Percentiles rank a stretch among this genome's conserved stretches.
Evolutionary conservation across 2,113 vertebrate genomes (phyloP).

Genomic region (Alaudala cheleensis): DNA sequence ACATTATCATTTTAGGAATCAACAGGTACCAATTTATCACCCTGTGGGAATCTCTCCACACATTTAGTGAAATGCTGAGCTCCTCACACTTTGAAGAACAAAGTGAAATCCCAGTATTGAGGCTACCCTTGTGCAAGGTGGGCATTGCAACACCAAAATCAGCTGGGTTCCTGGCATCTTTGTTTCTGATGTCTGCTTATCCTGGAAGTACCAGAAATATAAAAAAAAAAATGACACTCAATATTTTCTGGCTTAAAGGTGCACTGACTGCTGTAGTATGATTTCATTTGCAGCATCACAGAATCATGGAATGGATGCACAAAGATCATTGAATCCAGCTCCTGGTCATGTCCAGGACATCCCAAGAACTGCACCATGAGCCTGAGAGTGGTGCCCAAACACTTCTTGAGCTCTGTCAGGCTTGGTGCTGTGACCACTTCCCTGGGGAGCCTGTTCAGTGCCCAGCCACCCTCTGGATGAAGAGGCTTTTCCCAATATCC

Average conservation of each 20-base stretch:
- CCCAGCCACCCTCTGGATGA: accelerated
- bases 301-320: not conserved
- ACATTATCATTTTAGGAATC: conserved; percentile 4
- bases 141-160: not conserved
- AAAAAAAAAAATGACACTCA: not conserved
- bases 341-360: not conserved
- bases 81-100: not conserved
- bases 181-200: not conserved
- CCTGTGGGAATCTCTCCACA: not conserved
- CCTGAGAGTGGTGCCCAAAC: not conserved
- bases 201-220: not conserved
- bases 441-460: not conserved
- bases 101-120: not conserved
- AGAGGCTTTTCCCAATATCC: not conserved
- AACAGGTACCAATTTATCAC: not conserved
- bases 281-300: not conserved
- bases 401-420: not conserved
- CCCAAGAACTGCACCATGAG: not conserved
- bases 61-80: not conserved
- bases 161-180: not conserved
- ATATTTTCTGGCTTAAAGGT: not conserved
- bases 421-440: not conserved
- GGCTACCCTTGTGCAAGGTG: not conserved
- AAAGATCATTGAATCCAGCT: not conserved
- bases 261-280: not conserved